A percentile compares a stretch with the other conserved stretches of the same genome.
phyloP scores from a whole-genome alignment of 1,140 invertebrate species.

The Mylabris phalerata region DNA sequence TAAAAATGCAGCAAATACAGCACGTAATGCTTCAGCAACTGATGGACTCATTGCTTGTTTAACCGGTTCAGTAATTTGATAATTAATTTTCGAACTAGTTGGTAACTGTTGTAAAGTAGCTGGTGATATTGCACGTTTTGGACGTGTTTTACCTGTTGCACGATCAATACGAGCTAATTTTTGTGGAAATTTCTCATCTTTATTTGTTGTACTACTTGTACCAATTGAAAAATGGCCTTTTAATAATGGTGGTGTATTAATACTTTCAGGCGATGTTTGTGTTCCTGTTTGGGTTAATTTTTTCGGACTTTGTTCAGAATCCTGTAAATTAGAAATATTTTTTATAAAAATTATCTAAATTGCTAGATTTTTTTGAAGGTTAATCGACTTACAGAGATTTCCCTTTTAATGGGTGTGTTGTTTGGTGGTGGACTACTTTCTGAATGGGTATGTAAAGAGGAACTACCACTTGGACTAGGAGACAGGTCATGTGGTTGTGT shows the following conservation, averaged over 20 bases:
- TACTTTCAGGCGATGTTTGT: constrained; percentile 66
- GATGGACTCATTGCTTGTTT: constrained; percentile 87
- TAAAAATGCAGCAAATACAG: constrained; percentile 90
- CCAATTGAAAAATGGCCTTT: constrained; percentile 59
- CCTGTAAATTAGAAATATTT: constrained; percentile 27
- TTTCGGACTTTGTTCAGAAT: constrained; percentile 42
- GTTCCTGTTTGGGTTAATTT: constrained; percentile 65
- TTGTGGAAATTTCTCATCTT: constrained; percentile 55
- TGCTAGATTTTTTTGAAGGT: neutral
- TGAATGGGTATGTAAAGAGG: constrained; percentile 46
- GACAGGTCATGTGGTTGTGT: constrained; percentile 53
- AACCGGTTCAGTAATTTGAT: constrained; percentile 44
- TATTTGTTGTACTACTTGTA: constrained; percentile 38
- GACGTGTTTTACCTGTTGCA: constrained; percentile 43
- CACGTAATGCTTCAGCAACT: constrained; percentile 84
- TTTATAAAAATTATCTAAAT: neutral
- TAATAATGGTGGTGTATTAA: constrained; percentile 41
- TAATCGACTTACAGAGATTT: constrained; percentile 26
- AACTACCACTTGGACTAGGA: constrained; percentile 54
- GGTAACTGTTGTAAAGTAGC: constrained; percentile 43
- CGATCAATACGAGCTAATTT: constrained; percentile 58
- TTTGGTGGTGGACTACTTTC: constrained; percentile 46
- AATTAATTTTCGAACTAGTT: constrained; percentile 27
- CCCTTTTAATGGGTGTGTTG: constrained; percentile 39
- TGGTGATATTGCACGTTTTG: constrained; percentile 60